Conservation (phyloP, 2,888 invertebrate species). For the Euproctis similis region DNA sequence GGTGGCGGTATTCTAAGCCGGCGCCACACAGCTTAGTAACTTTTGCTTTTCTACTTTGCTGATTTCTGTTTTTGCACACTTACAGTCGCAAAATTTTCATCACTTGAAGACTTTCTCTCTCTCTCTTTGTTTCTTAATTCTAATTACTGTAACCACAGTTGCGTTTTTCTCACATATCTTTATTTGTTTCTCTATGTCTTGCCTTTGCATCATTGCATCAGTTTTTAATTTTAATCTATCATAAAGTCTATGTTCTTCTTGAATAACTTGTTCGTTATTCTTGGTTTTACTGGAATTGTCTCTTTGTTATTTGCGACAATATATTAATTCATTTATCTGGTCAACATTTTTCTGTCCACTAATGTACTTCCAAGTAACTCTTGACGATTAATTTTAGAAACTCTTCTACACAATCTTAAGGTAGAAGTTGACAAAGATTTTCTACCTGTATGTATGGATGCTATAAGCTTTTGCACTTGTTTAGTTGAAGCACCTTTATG, state of each 20-base stretch:
- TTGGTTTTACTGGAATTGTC: slow-evolving; percentile 47
- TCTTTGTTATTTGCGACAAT: slow-evolving; percentile 62
- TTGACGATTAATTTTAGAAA: slow-evolving; percentile 93
- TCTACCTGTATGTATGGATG: slow-evolving; percentile 78
- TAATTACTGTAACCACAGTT: slow-evolving; percentile 80
- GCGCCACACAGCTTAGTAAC: too few species aligned
- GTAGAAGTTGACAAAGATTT: slow-evolving; percentile 95
- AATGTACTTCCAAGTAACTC: slow-evolving; percentile 90
- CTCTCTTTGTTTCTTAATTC: slow-evolving; percentile 64
- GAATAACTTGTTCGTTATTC: slow-evolving; percentile 63
- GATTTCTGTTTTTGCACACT: slow-evolving; percentile 46
- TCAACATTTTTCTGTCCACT: slow-evolving; percentile 71
- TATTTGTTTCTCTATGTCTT: slow-evolving; percentile 78
- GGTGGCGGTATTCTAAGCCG: too few species aligned
- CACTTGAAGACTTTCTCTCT: too few species aligned
- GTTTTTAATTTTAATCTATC: slow-evolving; percentile 79
- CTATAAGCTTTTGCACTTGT: slow-evolving; percentile 70
- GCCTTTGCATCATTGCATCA: slow-evolving; percentile 80
- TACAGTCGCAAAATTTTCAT: too few species aligned
- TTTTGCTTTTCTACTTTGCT: slow-evolving; percentile 46
- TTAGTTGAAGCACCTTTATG: slow-evolving; percentile 64
- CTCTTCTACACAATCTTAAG: slow-evolving; percentile 96
- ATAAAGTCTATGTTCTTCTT: slow-evolving; percentile 66
- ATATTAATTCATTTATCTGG: slow-evolving; percentile 76
- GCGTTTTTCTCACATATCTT: slow-evolving; percentile 79